Evolutionary conservation across 1,140 invertebrate species (phyloP).

Genomic region (Heliothis subflexa): DNA sequence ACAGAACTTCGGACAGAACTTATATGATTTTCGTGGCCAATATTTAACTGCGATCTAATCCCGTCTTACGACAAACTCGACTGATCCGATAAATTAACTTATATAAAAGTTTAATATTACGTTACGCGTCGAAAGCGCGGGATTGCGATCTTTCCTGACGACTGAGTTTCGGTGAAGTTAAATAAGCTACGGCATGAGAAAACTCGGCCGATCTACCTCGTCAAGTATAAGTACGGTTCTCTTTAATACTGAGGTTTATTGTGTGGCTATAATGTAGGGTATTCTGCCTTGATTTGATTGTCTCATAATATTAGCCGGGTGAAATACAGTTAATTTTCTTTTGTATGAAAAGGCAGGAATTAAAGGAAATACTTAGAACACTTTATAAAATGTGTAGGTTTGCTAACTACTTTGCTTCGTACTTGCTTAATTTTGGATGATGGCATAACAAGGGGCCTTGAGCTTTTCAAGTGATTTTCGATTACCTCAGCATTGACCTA

Average conservation of each 20-base stretch:
- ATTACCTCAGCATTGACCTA: too few species aligned
- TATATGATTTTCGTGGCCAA: constrained; percentile 26
- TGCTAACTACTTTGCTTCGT: too few species aligned
- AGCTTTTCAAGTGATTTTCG: too few species aligned
- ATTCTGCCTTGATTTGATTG: background rate
- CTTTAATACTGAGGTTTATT: constrained; percentile 5
- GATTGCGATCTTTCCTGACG: constrained; percentile 53
- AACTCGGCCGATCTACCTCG: constrained; percentile 35
- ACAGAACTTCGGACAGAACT: background rate
- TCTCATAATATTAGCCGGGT: background rate
- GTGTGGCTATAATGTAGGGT: background rate
- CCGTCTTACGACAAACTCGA: constrained; percentile 31
- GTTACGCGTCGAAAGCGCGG: constrained; percentile 47
- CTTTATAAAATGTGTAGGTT: too few species aligned
- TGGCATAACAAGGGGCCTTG: too few species aligned
- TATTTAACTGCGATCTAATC: constrained; percentile 41
- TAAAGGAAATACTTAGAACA: too few species aligned
- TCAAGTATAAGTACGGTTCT: constrained; percentile 11
- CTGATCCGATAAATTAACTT: constrained; percentile 56
- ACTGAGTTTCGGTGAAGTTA: constrained; percentile 56
- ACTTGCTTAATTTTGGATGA: too few species aligned
- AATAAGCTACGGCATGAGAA: constrained; percentile 55
- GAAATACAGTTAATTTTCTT: background rate
- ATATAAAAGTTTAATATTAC: constrained; percentile 55
- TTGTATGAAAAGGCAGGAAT: too few species aligned